A percentile compares a stretch with the other conserved stretches of the same genome.
Evolutionary conservation across 2,113 vertebrate genomes (phyloP).

Genomic region (Clarias gariepinus): DNA sequence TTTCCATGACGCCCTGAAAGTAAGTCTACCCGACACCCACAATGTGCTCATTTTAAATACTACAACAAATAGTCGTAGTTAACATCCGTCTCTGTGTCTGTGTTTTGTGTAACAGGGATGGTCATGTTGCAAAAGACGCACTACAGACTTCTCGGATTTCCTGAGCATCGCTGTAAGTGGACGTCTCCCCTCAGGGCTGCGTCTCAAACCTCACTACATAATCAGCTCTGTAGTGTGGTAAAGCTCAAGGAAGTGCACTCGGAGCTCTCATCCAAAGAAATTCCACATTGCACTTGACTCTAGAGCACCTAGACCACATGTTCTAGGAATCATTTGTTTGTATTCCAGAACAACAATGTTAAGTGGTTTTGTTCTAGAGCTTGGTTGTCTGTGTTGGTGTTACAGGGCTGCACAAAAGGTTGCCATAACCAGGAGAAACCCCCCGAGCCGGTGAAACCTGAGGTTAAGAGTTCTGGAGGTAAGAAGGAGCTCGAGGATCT

Average conservation of each 20-base stretch:
- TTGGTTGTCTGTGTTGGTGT: background rate
- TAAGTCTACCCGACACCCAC: slow-evolving; percentile 54
- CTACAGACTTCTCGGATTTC: slow-evolving; percentile 96
- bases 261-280: background rate
- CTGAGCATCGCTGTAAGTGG: slow-evolving; percentile 88
- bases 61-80: background rate
- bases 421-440: slow-evolving; percentile 90
- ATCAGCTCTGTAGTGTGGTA: too few relatives aligned
- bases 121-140: slow-evolving; percentile 96
- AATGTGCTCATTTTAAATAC: background rate
- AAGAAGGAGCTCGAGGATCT: slow-evolving; percentile 81
- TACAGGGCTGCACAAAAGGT: slow-evolving; percentile 92
- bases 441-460: slow-evolving; percentile 89
- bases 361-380: background rate
- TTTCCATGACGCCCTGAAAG: slow-evolving; percentile 95
- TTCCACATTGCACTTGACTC: background rate
- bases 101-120: slow-evolving; percentile 79
- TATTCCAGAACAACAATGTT: background rate
- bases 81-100: slow-evolving; percentile 6
- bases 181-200: background rate
- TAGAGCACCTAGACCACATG: background rate
- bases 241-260: background rate
- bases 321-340: background rate
- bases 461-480: slow-evolving; percentile 85
- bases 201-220: background rate